These are phyloP conservation scores for Hyperoplus immaculatus DNA, from an alignment of 2,797 vertebrate genomes.

Conservation along the genomic window DNA sequence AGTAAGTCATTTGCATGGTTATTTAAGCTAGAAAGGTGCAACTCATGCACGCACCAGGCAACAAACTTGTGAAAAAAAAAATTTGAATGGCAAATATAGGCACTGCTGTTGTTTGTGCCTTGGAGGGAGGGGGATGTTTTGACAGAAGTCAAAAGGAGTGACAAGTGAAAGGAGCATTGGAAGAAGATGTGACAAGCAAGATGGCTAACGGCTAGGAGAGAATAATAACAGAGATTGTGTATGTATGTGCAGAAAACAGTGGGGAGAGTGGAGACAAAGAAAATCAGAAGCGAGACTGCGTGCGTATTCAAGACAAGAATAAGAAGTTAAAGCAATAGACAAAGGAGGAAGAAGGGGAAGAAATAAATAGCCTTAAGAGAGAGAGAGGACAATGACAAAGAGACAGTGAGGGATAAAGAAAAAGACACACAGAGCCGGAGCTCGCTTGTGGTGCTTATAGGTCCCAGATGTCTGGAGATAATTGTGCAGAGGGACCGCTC, in stretches of 20 bases:
- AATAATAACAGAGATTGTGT: conserved; percentile 6
- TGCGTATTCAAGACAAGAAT: neutral
- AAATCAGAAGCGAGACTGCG: conserved; percentile 8
- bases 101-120: conserved; percentile 35
- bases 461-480: conserved; percentile 83
- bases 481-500: conserved; percentile 78
- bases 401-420: conserved; percentile 55
- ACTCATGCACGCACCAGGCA: conserved; percentile 27
- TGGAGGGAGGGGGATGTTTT: conserved; percentile 49
- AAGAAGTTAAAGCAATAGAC: neutral
- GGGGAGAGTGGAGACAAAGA: conserved; percentile 3
- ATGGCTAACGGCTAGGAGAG: conserved; percentile 37
- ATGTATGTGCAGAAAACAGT: conserved; percentile 28
- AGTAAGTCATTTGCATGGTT: conserved; percentile 52
- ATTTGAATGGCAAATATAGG: conserved; percentile 76
- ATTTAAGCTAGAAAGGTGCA: conserved; percentile 17
- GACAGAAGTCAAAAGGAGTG: conserved; percentile 56
- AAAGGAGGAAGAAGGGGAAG: conserved; percentile 21
- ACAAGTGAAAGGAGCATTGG: conserved; percentile 46
- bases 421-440: conserved; percentile 41
- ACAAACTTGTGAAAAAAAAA: conserved; percentile 24
- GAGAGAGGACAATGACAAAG: conserved; percentile 60
- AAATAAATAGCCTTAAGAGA: conserved; percentile 51
- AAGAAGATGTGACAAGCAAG: conserved; percentile 9
- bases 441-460: conserved; percentile 69